Evolutionary conservation across 2,888 invertebrate species (phyloP), one percentile per base, ranked within the genome.

Genomic region (Trichopria drosophilae): DNA sequence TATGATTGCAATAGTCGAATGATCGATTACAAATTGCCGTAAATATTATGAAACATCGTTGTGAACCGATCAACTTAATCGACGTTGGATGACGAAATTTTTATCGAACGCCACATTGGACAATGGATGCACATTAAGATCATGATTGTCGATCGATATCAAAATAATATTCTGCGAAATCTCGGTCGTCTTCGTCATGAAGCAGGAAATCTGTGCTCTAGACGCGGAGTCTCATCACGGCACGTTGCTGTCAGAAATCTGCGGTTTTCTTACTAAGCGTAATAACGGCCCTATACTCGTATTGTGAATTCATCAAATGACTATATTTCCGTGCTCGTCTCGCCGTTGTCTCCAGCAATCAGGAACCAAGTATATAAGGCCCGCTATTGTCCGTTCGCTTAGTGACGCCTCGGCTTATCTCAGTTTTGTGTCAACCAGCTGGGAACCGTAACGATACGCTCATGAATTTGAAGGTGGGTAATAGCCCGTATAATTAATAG

Each of bases 261-360:
- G 73, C 74, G 74, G 74, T 73, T 75, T 69, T 66, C 67, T 69
- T 72, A 73, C 72, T 69, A 72, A 65, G 64, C 65, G 59, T 70
- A 72, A 74, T 73, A 64, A 68, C 55, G 63, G 69, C 61, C 65
- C 66, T 65, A 62, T 62, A 62, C 67, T 63, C 60, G 64, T 63
- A 65, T 69, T 70, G 65, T 70, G 68, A 59, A 65, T 64, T 58
- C 64, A 53, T 58, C 60, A 65, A 71, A 72, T 72, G 60, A 69
- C 66, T 62, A 61, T 68, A 51, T 67, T 68, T 67, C 63, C 60
- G 64, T 61, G 52, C 69, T 67, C 63, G 62, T 65, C 65, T 64
- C 65, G 53, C 47, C 41, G 57, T 51, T 54, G 44, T 53, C 51
- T 52, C 43, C 42, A 37, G 50, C 61, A 53, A 42, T 43, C 55